Evolutionary conservation across 1,140 invertebrate species (phyloP).

Genomic region (Polypedilum vanderplanki): DNA sequence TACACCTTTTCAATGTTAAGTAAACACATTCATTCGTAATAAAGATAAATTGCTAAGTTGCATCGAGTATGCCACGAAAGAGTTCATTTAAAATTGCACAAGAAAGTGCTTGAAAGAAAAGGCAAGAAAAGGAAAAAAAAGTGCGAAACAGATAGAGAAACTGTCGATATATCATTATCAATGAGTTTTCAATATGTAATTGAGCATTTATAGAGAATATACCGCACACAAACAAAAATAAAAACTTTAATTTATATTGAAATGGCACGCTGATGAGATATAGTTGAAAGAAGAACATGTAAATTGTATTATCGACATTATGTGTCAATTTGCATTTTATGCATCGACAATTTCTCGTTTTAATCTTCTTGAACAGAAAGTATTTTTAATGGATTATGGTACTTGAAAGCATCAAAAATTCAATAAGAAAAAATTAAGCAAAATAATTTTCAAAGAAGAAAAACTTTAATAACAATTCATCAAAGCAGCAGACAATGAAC

Average conservation of each 20-base stretch:
- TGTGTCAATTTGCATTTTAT: conserved; percentile 22
- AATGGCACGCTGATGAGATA: not conserved
- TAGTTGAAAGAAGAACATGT: not conserved
- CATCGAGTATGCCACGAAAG: not conserved
- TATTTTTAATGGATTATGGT: not conserved
- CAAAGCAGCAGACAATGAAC: too few species aligned
- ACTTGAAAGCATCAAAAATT: not conserved
- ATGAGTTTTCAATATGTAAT: not conserved
- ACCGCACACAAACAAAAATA: not conserved
- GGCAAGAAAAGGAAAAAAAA: not conserved
- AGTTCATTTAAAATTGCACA: not conserved
- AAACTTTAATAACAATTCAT: too few species aligned
- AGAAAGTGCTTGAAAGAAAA: not conserved
- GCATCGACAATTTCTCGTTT: conserved; percentile 15
- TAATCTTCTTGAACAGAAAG: conserved; percentile 10
- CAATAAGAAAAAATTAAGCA: not conserved
- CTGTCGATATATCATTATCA: not conserved
- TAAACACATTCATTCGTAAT: too few species aligned
- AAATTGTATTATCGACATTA: not conserved
- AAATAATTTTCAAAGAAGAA: not conserved
- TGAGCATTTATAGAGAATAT: not conserved
- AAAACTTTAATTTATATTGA: conserved; percentile 22
- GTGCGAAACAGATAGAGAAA: not conserved
- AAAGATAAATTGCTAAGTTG: not conserved
- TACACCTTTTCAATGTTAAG: too few species aligned